Evolutionary conservation across 2,113 vertebrate genomes (phyloP).

Genomic region (Mus spicilegus): DNA sequence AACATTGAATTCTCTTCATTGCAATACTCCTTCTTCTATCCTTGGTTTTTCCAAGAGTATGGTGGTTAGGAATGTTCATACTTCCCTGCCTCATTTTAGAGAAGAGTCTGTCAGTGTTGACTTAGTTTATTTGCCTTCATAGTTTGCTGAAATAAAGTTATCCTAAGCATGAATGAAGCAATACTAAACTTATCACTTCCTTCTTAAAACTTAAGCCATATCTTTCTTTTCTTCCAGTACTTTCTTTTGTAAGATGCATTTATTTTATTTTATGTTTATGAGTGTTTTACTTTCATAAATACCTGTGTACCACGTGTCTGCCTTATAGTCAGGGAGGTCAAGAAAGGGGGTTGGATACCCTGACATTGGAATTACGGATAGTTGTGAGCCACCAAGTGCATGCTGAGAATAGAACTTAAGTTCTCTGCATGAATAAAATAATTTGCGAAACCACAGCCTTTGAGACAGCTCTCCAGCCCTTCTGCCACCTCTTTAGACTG

Average conservation of each 20-base stretch:
- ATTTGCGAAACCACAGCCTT: not conserved
- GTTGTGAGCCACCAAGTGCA: not conserved
- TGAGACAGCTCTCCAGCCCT: not conserved
- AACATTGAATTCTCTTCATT: not conserved
- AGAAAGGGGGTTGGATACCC: not conserved
- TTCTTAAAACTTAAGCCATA: not conserved
- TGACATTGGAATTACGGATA: not conserved
- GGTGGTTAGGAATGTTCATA: not conserved
- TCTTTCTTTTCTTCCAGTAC: not conserved
- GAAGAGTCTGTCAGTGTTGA: not conserved
- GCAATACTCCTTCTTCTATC: not conserved
- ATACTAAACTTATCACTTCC: slow-evolving; percentile 1
- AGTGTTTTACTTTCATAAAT: not conserved
- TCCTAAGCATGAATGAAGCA: not conserved
- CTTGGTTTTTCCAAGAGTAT: not conserved
- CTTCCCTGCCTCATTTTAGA: not conserved
- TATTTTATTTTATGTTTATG: not conserved
- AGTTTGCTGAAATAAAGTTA: slow-evolving; percentile 27
- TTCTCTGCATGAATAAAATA: not conserved
- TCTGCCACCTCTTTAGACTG: not conserved
- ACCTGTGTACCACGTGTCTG: not conserved
- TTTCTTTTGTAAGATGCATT: not conserved
- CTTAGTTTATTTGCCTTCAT: not conserved
- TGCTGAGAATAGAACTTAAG: not conserved
- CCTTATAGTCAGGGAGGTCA: not conserved